Percentiles rank a stretch among this genome's conserved stretches.
These are phyloP conservation scores for Enteromius mattozi DNA, from an alignment of 2,797 vertebrate genomes.

Conservation along the genomic window DNA sequence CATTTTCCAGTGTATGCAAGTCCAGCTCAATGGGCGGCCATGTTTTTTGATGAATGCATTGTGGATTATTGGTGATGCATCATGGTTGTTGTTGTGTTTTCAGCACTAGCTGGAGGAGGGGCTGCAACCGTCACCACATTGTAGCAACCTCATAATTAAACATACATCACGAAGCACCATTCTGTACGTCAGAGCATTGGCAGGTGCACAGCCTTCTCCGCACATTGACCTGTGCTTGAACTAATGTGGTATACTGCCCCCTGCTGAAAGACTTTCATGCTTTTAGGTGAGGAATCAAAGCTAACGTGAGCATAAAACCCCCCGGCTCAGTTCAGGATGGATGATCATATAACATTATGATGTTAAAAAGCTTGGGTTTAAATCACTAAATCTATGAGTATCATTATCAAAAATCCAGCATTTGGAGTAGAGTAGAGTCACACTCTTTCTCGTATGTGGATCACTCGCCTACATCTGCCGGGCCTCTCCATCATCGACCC, in stretches of 20 bases:
- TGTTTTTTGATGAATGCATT: conserved; percentile 44
- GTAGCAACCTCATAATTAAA: conserved; percentile 75
- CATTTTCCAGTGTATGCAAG: background rate
- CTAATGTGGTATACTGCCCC: conserved; percentile 48
- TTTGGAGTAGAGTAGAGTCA: conserved; percentile 1
- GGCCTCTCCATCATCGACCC: conserved; percentile 83
- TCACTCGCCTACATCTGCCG: conserved; percentile 79
- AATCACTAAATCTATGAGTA: conserved; percentile 20
- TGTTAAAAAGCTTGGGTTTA: background rate
- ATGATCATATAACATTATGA: background rate
- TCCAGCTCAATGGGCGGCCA: background rate
- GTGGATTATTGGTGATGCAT: conserved; percentile 35
- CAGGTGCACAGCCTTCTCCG: background rate
- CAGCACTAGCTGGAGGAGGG: conserved; percentile 11
- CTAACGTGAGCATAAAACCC: background rate
- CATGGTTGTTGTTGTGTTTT: conserved; percentile 26
- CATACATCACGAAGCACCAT: conserved; percentile 61
- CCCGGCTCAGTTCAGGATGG: background rate
- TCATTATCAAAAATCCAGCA: conserved; percentile 21
- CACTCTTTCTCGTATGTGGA: conserved; percentile 70
- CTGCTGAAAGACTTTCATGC: conserved; percentile 39
- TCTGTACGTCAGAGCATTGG: conserved; percentile 1
- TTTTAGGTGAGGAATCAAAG: background rate
- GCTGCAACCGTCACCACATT: conserved; percentile 2
- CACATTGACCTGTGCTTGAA: conserved; percentile 21